phyloP scores from a whole-genome alignment of 1,140 invertebrate genomes.

The Chironomus striatipennis region DNA sequence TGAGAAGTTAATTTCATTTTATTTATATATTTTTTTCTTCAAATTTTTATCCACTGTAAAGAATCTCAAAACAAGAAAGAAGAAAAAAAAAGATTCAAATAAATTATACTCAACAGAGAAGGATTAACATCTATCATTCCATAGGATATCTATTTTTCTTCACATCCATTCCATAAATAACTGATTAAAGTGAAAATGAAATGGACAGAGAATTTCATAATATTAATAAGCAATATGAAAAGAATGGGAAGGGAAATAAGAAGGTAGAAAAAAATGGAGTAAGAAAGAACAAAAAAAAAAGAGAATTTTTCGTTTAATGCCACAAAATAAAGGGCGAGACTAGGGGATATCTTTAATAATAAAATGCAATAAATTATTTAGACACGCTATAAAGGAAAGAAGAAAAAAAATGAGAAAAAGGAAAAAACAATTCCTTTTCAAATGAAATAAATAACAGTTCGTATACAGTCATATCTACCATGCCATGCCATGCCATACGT shows the following conservation, averaged over 20 bases:
- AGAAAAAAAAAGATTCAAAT: no score
- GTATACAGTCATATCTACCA: neutral
- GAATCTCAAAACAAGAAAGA: no score
- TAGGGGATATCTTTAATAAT: slow-evolving; percentile 17
- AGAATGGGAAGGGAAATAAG: neutral
- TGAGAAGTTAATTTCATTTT: no score
- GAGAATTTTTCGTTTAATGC: neutral
- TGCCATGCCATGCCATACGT: neutral
- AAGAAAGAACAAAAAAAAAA: neutral
- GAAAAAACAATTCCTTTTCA: slow-evolving; percentile 15
- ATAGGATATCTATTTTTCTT: no score
- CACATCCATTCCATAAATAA: no score
- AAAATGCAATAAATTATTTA: slow-evolving; percentile 22
- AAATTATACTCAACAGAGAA: no score
- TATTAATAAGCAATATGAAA: neutral
- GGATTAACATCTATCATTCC: no score
- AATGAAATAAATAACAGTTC: slow-evolving; percentile 14
- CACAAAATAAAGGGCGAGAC: slow-evolving; percentile 10
- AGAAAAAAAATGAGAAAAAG: neutral
- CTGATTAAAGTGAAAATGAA: no score
- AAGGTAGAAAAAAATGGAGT: neutral
- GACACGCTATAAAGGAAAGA: slow-evolving; percentile 15
- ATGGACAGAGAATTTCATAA: neutral
- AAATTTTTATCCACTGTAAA: no score
- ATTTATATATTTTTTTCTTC: no score